Conservation (phyloP, 2,113 vertebrate genomes). For the Sylvilagus bachmani region DNA sequence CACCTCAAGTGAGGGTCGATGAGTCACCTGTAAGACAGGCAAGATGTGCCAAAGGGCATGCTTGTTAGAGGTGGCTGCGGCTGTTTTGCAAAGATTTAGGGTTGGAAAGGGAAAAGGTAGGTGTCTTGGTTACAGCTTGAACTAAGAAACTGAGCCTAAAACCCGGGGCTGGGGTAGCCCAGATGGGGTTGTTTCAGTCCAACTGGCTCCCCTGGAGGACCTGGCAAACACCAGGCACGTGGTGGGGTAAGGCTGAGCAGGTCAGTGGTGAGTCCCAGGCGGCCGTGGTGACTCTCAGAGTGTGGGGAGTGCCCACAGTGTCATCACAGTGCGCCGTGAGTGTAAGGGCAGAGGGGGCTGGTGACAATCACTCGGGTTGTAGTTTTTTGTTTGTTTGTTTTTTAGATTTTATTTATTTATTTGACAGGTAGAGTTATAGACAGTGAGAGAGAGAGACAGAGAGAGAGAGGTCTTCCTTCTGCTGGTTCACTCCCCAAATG, state of each 20-base stretch:
- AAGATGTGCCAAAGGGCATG: slow-evolving; percentile 59
- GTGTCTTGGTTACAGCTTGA: not conserved
- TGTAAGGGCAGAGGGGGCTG: not conserved
- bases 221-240: not conserved
- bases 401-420: too few species aligned
- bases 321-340: fast-evolving
- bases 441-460: too few species aligned
- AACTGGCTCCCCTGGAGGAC: too few species aligned
- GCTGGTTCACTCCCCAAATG: too few species aligned
- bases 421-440: too few species aligned
- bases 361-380: not conserved
- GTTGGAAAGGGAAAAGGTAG: not conserved
- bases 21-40: slow-evolving; percentile 62
- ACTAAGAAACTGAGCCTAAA: not conserved
- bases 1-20: slow-evolving; percentile 24
- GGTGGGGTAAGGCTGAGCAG: not conserved
- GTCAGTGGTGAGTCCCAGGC: not conserved
- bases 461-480: too few species aligned
- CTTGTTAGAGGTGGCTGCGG: slow-evolving; percentile 37
- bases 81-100: not conserved
- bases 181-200: not conserved
- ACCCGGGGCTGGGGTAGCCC: not conserved
- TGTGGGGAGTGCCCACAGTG: not conserved
- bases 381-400: not conserved
- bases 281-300: too few species aligned